Evolutionary conservation across 2,888 invertebrate species (phyloP).

Genomic region (Eretmocerus hayati): DNA sequence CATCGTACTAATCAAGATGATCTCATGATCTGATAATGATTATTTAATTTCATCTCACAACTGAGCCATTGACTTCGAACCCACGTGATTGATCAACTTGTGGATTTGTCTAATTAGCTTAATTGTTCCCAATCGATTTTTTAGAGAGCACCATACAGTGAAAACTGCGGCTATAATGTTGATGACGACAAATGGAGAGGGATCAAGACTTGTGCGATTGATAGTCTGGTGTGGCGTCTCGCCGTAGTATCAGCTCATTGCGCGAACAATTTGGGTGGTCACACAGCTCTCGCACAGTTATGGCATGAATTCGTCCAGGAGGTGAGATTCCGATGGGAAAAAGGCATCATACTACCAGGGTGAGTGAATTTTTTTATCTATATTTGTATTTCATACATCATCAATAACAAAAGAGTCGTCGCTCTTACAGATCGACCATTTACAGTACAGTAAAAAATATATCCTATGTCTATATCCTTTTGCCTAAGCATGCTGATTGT

Average conservation of each 20-base stretch:
- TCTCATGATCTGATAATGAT: no score
- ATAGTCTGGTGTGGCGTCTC: slow-evolving; percentile 76
- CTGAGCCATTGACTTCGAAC: no score
- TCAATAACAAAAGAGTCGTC: slow-evolving; percentile 1
- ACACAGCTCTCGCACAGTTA: slow-evolving; percentile 71
- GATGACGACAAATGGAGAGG: slow-evolving; percentile 41
- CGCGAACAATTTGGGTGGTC: slow-evolving; percentile 67
- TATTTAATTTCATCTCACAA: no score
- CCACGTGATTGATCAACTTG: no score
- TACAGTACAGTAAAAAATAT: slow-evolving; percentile 13
- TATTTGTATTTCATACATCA: slow-evolving; percentile 10
- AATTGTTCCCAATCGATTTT: background rate
- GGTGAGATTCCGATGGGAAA: slow-evolving; percentile 85
- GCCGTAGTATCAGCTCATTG: slow-evolving; percentile 68
- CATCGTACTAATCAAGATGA: no score
- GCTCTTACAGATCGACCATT: background rate
- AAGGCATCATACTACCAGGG: slow-evolving; percentile 72
- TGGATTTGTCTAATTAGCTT: no score
- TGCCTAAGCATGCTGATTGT: slow-evolving; percentile 2
- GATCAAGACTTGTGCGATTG: slow-evolving; percentile 71
- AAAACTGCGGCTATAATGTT: slow-evolving; percentile 29
- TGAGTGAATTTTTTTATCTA: slow-evolving; percentile 52
- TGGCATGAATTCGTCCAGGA: slow-evolving; percentile 93
- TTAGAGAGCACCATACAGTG: slow-evolving; percentile 17
- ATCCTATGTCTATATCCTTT: slow-evolving; percentile 1